Base-by-base conservation (phyloP, 64 coral and sea anemone genomes). In the Cladopsammia gracilis region DNA sequence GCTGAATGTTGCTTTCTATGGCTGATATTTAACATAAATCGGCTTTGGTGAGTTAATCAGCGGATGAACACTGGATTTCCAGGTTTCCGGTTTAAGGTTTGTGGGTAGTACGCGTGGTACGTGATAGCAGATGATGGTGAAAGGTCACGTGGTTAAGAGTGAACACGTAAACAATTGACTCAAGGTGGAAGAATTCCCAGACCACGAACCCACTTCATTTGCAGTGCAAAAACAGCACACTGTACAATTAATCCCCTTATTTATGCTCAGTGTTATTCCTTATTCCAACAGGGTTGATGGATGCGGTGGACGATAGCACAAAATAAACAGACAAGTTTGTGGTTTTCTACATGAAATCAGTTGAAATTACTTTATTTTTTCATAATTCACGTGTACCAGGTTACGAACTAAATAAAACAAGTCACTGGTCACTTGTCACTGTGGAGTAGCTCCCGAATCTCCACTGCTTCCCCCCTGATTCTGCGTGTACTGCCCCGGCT, bases 141-240 rank as follows among this genome's bases (percentile, higher is more conserved):
- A 72, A 72, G 26, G 70, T 72, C 70, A 72, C 70, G 70, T 72
- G 70, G 46, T 72, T 15, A 72, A 72, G 25, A 72, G 26, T 24
- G 26, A 72, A 25, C 70, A 72, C 70, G 26, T 8, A 45, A 44
- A 72, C 70, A 44, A 72, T 69, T 24, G 34, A 34, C 34, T 34
- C 34, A 34, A 34, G 34, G 34, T 34, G 34, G 52, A 56, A 56
- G 11, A 56, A 6, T 56, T 56, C 52, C 52, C 52, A 56, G 52
- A 56, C 52, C 52, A 56, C 52, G 52, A 56, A 56, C 52, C 52
- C 52, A 56, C 52, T 56, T 56, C 52, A 56, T 56, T 56, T 3
- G 52, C 52, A 56, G 52, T 72, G 12, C 60, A 4, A 62, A 11
- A 62, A 18, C 60, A 62, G 60, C 18, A 62, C 60, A 62, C 60